A percentile compares a stretch with the other conserved stretches of the same genome.
Evolutionary conservation across 2,888 invertebrate species (phyloP).

Genomic region (Tetragonisca angustula): DNA sequence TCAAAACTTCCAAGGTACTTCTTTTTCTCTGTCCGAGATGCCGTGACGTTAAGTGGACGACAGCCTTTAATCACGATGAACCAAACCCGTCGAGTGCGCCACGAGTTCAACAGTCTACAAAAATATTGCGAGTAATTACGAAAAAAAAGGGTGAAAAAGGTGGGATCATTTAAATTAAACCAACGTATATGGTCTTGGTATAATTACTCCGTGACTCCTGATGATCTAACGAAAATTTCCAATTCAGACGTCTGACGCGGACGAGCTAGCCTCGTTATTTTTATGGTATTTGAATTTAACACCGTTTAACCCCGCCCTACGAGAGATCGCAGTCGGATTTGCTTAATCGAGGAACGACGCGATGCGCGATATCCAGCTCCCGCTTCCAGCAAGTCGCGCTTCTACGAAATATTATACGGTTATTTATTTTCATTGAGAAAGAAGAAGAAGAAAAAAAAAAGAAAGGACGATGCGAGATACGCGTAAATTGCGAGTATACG

Average conservation of each 20-base stretch:
- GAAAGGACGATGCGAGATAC: constrained; percentile 21
- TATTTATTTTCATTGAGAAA: constrained; percentile 12
- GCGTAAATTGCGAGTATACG: constrained; percentile 40
- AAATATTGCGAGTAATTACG: constrained; percentile 41
- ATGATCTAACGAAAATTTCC: constrained; percentile 32
- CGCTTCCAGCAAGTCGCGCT: neutral
- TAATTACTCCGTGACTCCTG: constrained; percentile 34
- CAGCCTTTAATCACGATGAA: constrained; percentile 1
- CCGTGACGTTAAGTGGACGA: neutral
- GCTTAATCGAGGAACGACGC: constrained; percentile 5
- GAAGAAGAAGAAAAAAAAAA: neutral
- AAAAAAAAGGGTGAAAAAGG: constrained; percentile 58
- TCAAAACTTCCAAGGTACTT: neutral
- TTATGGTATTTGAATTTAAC: constrained; percentile 46
- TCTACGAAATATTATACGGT: neutral
- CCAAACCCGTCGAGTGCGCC: neutral
- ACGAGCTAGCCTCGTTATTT: constrained; percentile 35
- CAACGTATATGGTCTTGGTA: constrained; percentile 2
- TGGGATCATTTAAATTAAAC: constrained; percentile 64
- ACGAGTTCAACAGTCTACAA: constrained; percentile 28
- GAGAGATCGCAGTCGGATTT: neutral
- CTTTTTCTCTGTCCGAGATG: neutral
- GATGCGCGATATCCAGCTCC: constrained; percentile 16
- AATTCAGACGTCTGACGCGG: constrained; percentile 24
- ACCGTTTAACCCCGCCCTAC: constrained; percentile 24